Conservation (phyloP, 2,888 invertebrate genomes). For the Trachelus stipa region DNA sequence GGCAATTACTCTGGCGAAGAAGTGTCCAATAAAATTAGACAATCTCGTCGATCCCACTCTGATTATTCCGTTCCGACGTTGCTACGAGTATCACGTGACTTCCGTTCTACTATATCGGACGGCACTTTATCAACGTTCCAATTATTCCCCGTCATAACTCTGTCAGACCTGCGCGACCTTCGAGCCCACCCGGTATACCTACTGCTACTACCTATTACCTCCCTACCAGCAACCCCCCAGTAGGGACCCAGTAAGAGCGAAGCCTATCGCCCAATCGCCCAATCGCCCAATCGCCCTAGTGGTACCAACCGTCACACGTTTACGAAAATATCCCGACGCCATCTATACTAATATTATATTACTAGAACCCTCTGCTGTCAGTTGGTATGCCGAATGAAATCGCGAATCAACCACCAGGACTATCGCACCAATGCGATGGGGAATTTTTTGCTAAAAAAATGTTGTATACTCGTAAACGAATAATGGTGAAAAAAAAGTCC, state of each 20-base stretch:
- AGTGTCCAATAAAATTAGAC: not conserved
- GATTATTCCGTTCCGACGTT: not conserved
- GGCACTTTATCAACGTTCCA: slow-evolving; percentile 5
- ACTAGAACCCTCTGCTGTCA: not conserved
- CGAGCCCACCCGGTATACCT: not conserved
- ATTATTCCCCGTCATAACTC: slow-evolving; percentile 10
- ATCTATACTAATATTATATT: not conserved
- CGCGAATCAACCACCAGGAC: not conserved
- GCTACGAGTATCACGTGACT: not conserved
- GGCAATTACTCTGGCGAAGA: not conserved
- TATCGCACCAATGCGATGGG: not conserved
- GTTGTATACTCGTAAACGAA: not conserved
- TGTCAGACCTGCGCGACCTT: not conserved
- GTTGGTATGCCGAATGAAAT: not conserved
- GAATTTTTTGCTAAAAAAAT: not conserved
- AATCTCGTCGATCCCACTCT: not conserved
- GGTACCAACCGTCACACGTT: not conserved
- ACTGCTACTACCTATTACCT: not conserved
- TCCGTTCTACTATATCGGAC: not conserved
- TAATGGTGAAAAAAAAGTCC: not conserved
- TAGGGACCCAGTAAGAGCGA: not conserved
- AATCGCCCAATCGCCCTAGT: not conserved
- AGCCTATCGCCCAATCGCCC: not conserved
- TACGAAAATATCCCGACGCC: slow-evolving; percentile 1
- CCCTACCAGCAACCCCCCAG: not conserved